Evolutionary conservation across 2,113 vertebrate genomes (phyloP), one percentile per base, ranked within the genome.

Genomic region (Sprattus sprattus): DNA sequence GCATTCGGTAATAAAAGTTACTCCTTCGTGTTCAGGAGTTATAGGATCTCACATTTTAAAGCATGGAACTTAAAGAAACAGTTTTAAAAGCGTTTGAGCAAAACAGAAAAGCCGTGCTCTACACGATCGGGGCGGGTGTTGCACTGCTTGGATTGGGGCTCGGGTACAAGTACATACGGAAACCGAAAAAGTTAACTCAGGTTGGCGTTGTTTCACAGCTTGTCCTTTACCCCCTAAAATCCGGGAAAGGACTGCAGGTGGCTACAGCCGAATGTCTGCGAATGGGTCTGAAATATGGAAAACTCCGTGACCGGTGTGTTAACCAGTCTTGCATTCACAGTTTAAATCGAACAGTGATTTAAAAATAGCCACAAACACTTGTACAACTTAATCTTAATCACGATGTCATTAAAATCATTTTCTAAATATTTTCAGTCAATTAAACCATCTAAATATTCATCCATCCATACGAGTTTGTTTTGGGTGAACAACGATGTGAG

Each of bases 191-290:
- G 84, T 90, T 93, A 32, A 88, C 88, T 46, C 93, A 91, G 0
- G 96, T 98, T 47, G 97, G 97, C 82, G 95, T 96, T 2, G 96
- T 98, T 86, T 91, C 96, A 1, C 88, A 94, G 60, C 90, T 99
- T 0, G 92, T 96, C 78, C 89, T 99, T 81, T 95, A 98, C 92
- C 97, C 98, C 0, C 86, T 98, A 47, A 99, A 99, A 89, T 99
- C 97, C 0, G 98, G 97, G 78, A 96, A 91, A 87, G 96, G 95
- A 0, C 75, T 95, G 86, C 50, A 93, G 3, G 94, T 99, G 89
- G 28, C 83, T 8, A 87, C 85, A 6, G 97, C 96, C 0, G 93
- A 96, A 52, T 96, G 94, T 81, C 93, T 93, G n/a, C 82, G 90
- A 0, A 13, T 95, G 85, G 97, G 98, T 0, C 87, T 98, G 84